Evolutionary conservation across 1,140 invertebrate species (phyloP).

Genomic region (Globodera rostochiensis): DNA sequence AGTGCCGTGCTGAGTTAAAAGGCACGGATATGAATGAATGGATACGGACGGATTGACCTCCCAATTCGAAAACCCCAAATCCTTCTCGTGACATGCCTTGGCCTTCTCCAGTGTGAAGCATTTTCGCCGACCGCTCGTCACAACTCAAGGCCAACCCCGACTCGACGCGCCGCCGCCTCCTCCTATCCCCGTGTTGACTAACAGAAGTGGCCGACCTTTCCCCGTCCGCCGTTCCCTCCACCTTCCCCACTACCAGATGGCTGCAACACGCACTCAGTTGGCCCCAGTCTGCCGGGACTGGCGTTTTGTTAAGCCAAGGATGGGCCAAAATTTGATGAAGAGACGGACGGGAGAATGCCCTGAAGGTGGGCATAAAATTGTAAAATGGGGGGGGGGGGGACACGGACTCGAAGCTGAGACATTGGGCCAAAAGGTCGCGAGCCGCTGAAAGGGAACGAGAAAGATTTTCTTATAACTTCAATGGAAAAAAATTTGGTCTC

Average conservation of each 20-base stretch:
- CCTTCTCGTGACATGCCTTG: too few relatives aligned
- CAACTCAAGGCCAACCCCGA: slow-evolving; percentile 14
- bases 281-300: slow-evolving; percentile 20
- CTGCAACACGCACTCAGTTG: slow-evolving; percentile 24
- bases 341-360: slow-evolving; percentile 32
- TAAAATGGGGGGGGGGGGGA: background rate
- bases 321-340: slow-evolving; percentile 40
- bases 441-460: slow-evolving; percentile 32
- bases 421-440: slow-evolving; percentile 41
- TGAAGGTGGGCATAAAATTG: background rate
- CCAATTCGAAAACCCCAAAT: too few relatives aligned
- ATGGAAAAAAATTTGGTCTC: background rate
- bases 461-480: slow-evolving; percentile 6
- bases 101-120: too few relatives aligned
- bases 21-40: too few relatives aligned
- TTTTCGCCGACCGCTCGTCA: background rate
- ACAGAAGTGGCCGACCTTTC: background rate
- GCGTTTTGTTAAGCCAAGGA: slow-evolving; percentile 32
- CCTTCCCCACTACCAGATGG: background rate
- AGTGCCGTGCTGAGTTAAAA: too few relatives aligned
- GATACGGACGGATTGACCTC: too few relatives aligned
- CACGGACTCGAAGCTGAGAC: slow-evolving; percentile 33
- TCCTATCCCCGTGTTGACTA: background rate
- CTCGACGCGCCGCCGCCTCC: background rate
- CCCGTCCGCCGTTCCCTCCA: slow-evolving; percentile 1